Base-by-base conservation (phyloP, 2,113 vertebrate genomes). In the Phocoena sinus region DNA sequence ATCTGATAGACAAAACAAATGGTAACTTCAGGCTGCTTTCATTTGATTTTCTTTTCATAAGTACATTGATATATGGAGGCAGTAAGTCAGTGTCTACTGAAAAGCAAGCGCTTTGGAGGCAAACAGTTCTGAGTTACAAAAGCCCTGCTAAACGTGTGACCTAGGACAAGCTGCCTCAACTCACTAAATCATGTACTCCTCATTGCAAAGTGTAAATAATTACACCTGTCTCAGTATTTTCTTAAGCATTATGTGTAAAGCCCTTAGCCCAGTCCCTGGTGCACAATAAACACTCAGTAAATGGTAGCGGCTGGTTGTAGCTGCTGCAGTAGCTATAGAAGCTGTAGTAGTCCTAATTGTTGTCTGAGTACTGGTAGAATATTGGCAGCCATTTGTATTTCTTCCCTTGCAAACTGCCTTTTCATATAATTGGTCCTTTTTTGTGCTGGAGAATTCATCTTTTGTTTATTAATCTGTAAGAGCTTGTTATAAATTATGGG, bases 1-100 rank as follows among this genome's bases (percentile, higher is more conserved):
- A 73, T 89, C 71, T 92, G 70, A 93, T 11, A 85, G 41, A 70
- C 31, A 84, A 92, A 91, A 80, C 63, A 92, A 94, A 87, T 6
- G 20, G 85, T 71, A 71, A 89, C 67, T 93, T 95, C 80, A 65
- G 33, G 25, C 85, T 93, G 84, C 53, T 62, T 80, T 79, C 33
- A 41, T 44, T 28, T 84, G 56, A 38, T 71, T 91, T 94, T 53
- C 58, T 65, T 68, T 96, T 74, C 31, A 14, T 62, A 83, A 47
- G 47, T 41, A 79, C 38, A 82, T 36, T 60, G 58, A 70, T 13
- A n/a, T 8, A 65, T 0, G 53, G 17, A 92, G 23, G 50, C 15
- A 36, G 14, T 8, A 33, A 67, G 50, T 53, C 44, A 33, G 8
- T 77, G 65, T n/a, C 23, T 36, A 25, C 44, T 26, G 25, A 84